Evolutionary conservation across 2,888 invertebrate genomes (phyloP).

Genomic region (Fragum whitleyi): DNA sequence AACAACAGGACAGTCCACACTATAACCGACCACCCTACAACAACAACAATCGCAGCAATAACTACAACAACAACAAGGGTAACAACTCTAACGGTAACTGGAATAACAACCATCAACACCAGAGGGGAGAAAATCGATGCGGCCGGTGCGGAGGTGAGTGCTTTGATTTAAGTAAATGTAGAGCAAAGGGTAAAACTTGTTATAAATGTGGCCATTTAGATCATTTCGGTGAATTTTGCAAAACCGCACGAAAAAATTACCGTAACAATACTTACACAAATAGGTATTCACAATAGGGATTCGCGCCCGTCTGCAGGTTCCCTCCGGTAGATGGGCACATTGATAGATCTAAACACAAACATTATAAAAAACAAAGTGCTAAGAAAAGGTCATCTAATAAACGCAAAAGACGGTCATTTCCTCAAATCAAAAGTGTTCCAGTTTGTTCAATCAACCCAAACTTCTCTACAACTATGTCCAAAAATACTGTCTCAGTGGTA

Average conservation of each 20-base stretch:
- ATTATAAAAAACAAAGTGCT: background rate
- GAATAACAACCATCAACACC: background rate
- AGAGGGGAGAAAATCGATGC: background rate
- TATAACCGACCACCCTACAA: background rate
- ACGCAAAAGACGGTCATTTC: background rate
- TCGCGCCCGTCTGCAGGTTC: slow-evolving; percentile 37
- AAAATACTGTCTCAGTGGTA: slow-evolving; percentile 28
- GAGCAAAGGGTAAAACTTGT: slow-evolving; percentile 32
- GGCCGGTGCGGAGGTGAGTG: background rate
- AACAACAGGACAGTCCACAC: background rate
- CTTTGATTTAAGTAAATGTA: background rate
- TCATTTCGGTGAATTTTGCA: slow-evolving; percentile 28
- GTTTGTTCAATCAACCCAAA: too few species aligned
- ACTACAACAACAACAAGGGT: too few species aligned
- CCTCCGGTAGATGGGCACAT: slow-evolving; percentile 33
- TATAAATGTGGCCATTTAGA: slow-evolving; percentile 30
- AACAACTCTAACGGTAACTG: too few species aligned
- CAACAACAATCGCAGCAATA: background rate
- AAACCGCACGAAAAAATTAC: background rate
- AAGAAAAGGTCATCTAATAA: background rate
- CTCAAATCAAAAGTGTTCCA: background rate
- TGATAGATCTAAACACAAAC: background rate
- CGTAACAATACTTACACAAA: too few species aligned
- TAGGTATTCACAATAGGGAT: slow-evolving; percentile 31
- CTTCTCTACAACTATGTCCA: background rate